Percentiles rank a stretch among this genome's conserved stretches.
Conservation (phyloP, 2,888 invertebrate species). For the Nomada flava region DNA sequence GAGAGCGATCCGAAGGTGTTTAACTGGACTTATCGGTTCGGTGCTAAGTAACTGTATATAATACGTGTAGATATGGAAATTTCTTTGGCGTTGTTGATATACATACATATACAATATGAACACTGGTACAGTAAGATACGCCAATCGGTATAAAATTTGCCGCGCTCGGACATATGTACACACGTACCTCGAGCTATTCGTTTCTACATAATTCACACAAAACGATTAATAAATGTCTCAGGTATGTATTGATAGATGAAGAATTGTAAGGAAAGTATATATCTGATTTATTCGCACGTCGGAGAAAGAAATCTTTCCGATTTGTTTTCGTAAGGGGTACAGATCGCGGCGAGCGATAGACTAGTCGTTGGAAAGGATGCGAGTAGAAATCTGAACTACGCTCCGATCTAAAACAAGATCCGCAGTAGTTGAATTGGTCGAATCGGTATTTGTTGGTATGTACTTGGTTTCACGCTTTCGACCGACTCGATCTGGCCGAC, state of each 20-base stretch:
- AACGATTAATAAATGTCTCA: neutral
- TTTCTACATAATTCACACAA: neutral
- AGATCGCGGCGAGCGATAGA: neutral
- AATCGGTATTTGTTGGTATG: no score
- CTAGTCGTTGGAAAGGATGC: neutral
- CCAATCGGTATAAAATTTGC: no score
- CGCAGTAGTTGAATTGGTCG: neutral
- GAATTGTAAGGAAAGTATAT: neutral
- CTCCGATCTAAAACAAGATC: neutral
- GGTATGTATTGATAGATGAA: neutral
- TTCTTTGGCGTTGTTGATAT: neutral
- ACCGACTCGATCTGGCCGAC: conserved; percentile 24
- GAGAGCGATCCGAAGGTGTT: no score
- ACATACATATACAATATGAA: neutral
- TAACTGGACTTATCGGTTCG: no score
- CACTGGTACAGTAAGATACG: neutral
- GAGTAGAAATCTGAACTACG: neutral
- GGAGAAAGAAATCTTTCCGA: no score
- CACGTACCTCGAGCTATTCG: no score
- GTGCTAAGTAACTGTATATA: neutral
- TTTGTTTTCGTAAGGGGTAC: no score
- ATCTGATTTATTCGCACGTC: neutral
- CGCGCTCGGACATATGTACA: neutral
- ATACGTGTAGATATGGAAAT: neutral
- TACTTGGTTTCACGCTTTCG: conserved; percentile 12